These are phyloP conservation scores for Clostera curtula DNA, from an alignment of 2,888 invertebrate species.

Conservation along the genomic window DNA sequence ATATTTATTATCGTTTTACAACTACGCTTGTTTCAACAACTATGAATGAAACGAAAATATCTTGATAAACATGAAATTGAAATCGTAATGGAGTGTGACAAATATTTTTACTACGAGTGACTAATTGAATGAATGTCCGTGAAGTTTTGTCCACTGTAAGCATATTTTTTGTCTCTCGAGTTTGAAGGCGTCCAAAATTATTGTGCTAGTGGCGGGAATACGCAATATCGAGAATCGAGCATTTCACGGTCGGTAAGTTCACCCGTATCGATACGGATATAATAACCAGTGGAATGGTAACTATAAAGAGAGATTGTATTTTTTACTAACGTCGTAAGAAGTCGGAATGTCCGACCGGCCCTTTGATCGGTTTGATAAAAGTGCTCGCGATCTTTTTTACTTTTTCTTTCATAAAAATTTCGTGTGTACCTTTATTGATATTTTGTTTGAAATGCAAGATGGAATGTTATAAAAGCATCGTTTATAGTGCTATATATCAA, in stretches of 20 bases:
- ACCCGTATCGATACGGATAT: constrained; percentile 68
- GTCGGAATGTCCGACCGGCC: constrained; percentile 70
- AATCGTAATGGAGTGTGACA: background rate
- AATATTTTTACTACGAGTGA: constrained; percentile 8
- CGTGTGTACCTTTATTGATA: constrained; percentile 53
- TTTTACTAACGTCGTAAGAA: constrained; percentile 74
- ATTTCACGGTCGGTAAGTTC: constrained; percentile 70
- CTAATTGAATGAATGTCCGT: constrained; percentile 11
- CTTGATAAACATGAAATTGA: constrained; percentile 1
- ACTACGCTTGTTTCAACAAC: background rate
- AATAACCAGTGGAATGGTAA: constrained; percentile 74
- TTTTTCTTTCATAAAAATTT: constrained; percentile 47
- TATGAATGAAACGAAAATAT: constrained; percentile 1
- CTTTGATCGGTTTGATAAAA: constrained; percentile 74
- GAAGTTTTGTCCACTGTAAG: constrained; percentile 16
- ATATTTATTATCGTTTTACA: background rate
- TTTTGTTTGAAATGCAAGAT: constrained; percentile 34
- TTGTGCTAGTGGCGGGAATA: constrained; percentile 42
- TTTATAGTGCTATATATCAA: too few species aligned
- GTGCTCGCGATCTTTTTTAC: constrained; percentile 56
- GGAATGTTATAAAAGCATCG: constrained; percentile 37
- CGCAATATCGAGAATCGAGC: constrained; percentile 57
- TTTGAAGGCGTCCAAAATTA: constrained; percentile 44
- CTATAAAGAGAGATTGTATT: constrained; percentile 75
- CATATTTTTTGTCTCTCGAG: constrained; percentile 22